phyloP scores from a whole-genome alignment of 2,888 invertebrate genomes.

The Iphiclides podalirius region DNA sequence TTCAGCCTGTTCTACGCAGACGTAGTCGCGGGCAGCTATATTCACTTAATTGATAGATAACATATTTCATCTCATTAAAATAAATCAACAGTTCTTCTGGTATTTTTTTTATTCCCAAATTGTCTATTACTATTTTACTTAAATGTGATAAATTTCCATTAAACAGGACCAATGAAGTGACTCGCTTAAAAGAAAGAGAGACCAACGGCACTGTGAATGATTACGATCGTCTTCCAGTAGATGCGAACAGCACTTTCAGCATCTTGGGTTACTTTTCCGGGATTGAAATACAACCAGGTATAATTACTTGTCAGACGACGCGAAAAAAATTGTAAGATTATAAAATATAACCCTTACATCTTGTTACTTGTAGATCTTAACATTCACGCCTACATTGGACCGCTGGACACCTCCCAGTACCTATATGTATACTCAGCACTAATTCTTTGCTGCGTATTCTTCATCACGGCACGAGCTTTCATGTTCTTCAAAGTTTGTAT shows the following conservation, averaged over 20 bases:
- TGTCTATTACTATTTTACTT: background rate
- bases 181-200: conserved; percentile 61
- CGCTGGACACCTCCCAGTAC: conserved; percentile 66
- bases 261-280: conserved; percentile 63
- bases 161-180: conserved; percentile 71
- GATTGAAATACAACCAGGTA: conserved; percentile 52
- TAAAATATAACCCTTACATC: conserved; percentile 13
- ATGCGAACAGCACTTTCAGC: conserved; percentile 53
- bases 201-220: conserved; percentile 55
- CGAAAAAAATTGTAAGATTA: background rate
- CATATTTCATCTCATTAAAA: too few species aligned
- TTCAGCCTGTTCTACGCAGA: too few species aligned
- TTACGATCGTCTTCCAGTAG: conserved; percentile 45
- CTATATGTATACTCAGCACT: conserved; percentile 67
- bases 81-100: too few species aligned
- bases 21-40: too few species aligned
- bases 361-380: conserved; percentile 51
- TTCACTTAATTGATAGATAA: too few species aligned
- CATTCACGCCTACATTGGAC: conserved; percentile 66
- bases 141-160: conserved; percentile 8
- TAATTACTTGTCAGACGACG: too few species aligned
- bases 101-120: background rate
- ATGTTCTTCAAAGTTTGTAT: conserved; percentile 88
- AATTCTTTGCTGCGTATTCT: conserved; percentile 72
- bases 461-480: conserved; percentile 81